Percentiles rank a stretch among this genome's conserved stretches.
Evolutionary conservation across 1,140 invertebrate genomes (phyloP).

Genomic region (Temnothorax nylanderi): DNA sequence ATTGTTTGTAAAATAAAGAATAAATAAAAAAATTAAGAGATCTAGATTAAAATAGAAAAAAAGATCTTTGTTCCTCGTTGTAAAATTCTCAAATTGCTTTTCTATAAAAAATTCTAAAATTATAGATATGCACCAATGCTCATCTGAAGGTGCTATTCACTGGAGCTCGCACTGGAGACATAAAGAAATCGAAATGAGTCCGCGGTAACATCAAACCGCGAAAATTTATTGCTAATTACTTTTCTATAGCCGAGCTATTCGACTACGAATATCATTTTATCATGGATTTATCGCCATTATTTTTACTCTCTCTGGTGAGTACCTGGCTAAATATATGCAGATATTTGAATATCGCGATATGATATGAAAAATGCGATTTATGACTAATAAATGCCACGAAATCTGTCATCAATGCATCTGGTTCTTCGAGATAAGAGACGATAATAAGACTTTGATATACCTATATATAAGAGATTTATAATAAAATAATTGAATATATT

Average conservation of each 20-base stretch:
- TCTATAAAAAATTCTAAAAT: neutral
- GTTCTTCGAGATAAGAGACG: neutral
- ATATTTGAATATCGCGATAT: slow-evolving; percentile 65
- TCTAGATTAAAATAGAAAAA: neutral
- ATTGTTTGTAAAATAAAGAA: neutral
- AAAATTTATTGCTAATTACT: slow-evolving; percentile 74
- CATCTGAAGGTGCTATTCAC: slow-evolving; percentile 11
- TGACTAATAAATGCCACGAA: neutral
- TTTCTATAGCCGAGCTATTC: slow-evolving; percentile 61
- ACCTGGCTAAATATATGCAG: slow-evolving; percentile 52
- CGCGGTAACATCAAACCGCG: slow-evolving; percentile 14
- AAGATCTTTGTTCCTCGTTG: neutral
- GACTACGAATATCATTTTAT: neutral
- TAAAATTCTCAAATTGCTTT: neutral
- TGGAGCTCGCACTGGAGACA: too few species aligned
- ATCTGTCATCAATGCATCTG: neutral
- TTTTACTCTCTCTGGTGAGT: slow-evolving; percentile 37
- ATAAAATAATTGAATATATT: neutral
- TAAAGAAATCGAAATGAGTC: slow-evolving; percentile 52
- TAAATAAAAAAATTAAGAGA: neutral
- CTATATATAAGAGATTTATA: neutral
- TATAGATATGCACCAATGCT: neutral
- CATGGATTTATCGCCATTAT: slow-evolving; percentile 66
- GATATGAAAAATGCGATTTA: slow-evolving; percentile 60
- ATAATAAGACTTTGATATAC: neutral